Evolutionary conservation across 2,113 vertebrate species (phyloP).

Genomic region (Camarhynchus parvulus): DNA sequence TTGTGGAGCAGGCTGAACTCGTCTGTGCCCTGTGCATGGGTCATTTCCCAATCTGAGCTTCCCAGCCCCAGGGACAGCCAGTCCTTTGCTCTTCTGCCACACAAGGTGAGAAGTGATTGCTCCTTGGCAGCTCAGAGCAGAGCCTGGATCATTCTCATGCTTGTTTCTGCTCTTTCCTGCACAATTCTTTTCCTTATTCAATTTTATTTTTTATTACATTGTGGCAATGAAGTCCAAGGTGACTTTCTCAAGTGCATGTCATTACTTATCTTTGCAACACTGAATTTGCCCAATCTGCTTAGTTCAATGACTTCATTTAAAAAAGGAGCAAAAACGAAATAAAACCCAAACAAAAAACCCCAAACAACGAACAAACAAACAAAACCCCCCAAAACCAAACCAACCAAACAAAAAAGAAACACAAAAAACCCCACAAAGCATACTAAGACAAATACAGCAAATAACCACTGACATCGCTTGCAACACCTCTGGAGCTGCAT

Average conservation of each 20-base stretch:
- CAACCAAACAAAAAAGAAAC: neutral
- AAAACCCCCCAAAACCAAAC: neutral
- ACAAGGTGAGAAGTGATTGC: fast-evolving
- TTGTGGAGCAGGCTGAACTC: neutral
- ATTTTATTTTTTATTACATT: neutral
- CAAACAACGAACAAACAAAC: neutral
- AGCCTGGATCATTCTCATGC: neutral
- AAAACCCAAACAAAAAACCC: no score
- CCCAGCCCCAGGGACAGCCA: neutral
- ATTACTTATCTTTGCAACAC: neutral
- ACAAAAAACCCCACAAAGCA: fast-evolving
- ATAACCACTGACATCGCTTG: neutral
- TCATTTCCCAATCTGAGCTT: neutral
- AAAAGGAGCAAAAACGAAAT: neutral
- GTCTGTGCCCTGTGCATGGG: neutral
- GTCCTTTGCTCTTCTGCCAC: neutral
- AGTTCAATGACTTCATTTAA: neutral
- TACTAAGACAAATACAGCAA: neutral
- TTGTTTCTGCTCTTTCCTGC: neutral
- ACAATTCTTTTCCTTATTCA: neutral
- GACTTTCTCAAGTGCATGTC: neutral
- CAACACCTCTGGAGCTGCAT: neutral
- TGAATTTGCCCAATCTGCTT: neutral
- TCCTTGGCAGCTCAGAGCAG: neutral
- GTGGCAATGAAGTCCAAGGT: neutral